A percentile compares a stretch with the other conserved stretches of the same genome.
Conservation (phyloP, 2,797 vertebrate genomes). For the Oophaga sylvatica region DNA sequence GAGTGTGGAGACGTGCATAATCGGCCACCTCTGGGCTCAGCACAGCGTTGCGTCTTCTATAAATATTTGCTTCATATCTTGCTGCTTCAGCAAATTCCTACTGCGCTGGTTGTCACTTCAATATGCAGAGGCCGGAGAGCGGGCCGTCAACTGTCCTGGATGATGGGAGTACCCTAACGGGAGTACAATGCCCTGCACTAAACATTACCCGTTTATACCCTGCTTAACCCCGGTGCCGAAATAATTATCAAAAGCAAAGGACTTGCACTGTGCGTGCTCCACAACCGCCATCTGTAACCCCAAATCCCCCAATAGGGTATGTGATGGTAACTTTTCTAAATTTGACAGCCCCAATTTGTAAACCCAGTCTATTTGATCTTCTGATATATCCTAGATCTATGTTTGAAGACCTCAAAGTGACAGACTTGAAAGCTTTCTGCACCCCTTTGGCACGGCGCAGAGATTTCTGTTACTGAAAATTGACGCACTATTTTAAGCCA, state of each 20-base stretch:
- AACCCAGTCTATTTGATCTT: too few species aligned
- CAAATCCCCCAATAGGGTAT: too few species aligned
- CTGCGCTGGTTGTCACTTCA: slow-evolving; percentile 13
- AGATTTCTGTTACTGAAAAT: too few species aligned
- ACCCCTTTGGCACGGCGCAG: too few species aligned
- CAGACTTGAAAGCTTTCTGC: too few species aligned
- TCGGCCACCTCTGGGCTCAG: background rate
- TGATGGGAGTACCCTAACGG: background rate
- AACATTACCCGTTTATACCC: slow-evolving; percentile 20
- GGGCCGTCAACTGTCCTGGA: background rate
- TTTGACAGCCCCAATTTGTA: too few species aligned
- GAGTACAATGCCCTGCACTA: background rate
- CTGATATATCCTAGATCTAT: too few species aligned
- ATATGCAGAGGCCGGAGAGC: background rate
- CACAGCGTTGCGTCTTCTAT: background rate
- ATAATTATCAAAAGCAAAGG: background rate
- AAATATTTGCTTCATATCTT: slow-evolving; percentile 32
- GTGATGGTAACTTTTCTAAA: too few species aligned
- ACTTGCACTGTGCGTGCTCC: too few species aligned
- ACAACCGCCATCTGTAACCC: too few species aligned
- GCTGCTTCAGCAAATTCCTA: slow-evolving; percentile 24
- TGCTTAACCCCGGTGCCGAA: background rate
- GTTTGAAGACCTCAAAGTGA: too few species aligned
- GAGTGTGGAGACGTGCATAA: background rate
- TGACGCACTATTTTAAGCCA: too few species aligned